Evolutionary conservation across 2,113 vertebrate genomes (phyloP).

Genomic region (Catharus minimus): DNA sequence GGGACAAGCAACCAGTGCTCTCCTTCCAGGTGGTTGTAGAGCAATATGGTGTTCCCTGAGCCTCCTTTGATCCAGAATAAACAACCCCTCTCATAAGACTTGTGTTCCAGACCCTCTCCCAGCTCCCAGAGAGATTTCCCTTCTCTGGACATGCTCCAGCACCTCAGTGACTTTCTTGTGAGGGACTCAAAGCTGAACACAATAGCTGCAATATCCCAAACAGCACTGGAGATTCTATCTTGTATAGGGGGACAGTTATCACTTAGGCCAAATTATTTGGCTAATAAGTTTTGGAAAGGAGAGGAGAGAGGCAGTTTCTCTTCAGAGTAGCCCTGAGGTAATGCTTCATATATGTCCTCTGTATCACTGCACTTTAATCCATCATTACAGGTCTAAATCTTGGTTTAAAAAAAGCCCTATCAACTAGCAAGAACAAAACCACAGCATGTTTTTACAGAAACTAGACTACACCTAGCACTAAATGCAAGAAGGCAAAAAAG

Average conservation of each 20-base stretch:
- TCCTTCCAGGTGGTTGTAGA: background rate
- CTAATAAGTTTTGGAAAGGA: background rate
- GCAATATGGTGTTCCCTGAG: background rate
- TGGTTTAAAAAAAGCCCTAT: background rate
- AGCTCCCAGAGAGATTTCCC: background rate
- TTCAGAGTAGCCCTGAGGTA: background rate
- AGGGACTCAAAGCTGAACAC: background rate
- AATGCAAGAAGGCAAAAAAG: background rate
- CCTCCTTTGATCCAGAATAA: background rate
- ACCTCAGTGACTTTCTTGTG: background rate
- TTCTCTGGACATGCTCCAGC: background rate
- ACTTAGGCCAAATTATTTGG: background rate
- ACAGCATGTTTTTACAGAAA: background rate
- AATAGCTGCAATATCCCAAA: background rate
- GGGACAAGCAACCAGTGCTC: background rate
- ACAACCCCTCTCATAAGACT: background rate
- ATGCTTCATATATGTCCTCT: background rate
- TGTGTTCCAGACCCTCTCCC: background rate
- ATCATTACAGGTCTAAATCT: background rate
- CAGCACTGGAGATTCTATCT: background rate
- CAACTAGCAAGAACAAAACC: background rate
- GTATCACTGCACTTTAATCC: background rate
- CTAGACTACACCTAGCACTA: background rate
- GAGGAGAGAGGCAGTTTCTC: background rate
- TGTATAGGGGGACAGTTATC: background rate